A percentile compares a stretch with the other conserved stretches of the same genome.
phyloP scores from a whole-genome alignment of 2,113 vertebrate species.

The Oryzias curvinotus region DNA sequence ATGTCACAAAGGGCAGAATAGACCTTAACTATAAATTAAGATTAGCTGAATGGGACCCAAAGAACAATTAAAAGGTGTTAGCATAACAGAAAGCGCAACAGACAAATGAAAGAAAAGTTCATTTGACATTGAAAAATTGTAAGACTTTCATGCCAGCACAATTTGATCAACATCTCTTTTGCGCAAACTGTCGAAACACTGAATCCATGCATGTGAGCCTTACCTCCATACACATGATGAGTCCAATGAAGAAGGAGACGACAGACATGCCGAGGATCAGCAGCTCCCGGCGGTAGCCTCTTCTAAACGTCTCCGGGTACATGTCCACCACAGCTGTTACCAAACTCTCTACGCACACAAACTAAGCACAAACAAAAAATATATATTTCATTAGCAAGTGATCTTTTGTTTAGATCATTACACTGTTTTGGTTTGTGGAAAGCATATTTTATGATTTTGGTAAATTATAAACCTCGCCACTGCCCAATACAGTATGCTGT shows the following conservation, averaged over 20 bases:
- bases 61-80: too few species aligned
- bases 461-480: too few species aligned
- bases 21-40: too few species aligned
- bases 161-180: too few species aligned
- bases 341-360: constrained; percentile 97
- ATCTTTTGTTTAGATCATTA: not conserved
- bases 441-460: too few species aligned
- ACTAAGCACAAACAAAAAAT: constrained; percentile 72
- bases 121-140: too few species aligned
- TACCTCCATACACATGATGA: constrained; percentile 97
- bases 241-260: constrained; percentile 88
- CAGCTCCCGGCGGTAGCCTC: constrained; percentile 91
- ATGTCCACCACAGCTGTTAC: constrained; percentile 97
- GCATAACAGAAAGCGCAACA: too few species aligned
- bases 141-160: too few species aligned
- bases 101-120: too few species aligned
- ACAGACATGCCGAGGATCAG: constrained; percentile 91
- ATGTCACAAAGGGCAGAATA: too few species aligned
- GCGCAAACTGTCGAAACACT: not conserved
- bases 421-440: not conserved
- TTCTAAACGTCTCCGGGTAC: constrained; percentile 95
- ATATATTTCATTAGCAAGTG: not conserved
- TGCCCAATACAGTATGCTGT: too few species aligned
- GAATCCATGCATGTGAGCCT: constrained; percentile 37
- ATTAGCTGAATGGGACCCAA: too few species aligned